A percentile compares a stretch with the other conserved stretches of the same genome.
These are phyloP conservation scores for Drosophila watanabei DNA, from an alignment of 1,140 invertebrate genomes.

Conservation along the genomic window DNA sequence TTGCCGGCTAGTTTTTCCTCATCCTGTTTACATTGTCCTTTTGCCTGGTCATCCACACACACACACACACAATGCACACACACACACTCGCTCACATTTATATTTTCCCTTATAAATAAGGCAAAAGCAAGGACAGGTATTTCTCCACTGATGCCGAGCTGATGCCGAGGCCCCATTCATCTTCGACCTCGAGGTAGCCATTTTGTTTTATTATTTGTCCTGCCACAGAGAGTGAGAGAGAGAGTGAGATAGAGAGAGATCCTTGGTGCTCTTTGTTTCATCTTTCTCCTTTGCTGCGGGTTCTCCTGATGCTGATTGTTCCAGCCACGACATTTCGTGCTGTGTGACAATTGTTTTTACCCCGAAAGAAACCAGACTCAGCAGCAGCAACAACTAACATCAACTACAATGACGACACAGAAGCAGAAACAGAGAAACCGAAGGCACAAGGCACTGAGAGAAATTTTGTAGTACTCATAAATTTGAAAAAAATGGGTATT, in stretches of 20 bases:
- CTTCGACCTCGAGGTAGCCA: constrained; percentile 74
- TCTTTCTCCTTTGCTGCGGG: constrained; percentile 42
- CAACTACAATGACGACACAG: constrained; percentile 34
- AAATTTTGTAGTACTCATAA: not conserved
- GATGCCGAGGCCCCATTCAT: constrained; percentile 42
- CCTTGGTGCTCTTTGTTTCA: constrained; percentile 28
- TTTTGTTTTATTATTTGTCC: constrained; percentile 63
- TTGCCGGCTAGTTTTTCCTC: not conserved
- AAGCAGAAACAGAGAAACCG: constrained; percentile 35
- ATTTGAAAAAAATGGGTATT: not conserved
- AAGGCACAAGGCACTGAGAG: not conserved
- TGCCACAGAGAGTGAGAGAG: not conserved
- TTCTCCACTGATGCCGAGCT: constrained; percentile 24
- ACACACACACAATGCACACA: constrained; percentile 2
- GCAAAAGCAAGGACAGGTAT: constrained; percentile 6
- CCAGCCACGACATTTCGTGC: constrained; percentile 68
- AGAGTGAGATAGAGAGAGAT: not conserved
- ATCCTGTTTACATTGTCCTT: constrained; percentile 21
- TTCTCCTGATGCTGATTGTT: constrained; percentile 65
- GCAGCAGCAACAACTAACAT: constrained; percentile 35
- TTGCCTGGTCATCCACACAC: constrained; percentile 15
- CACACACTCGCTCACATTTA: not conserved
- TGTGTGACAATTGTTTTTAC: constrained; percentile 72
- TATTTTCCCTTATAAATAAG: constrained; percentile 4
- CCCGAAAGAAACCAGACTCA: constrained; percentile 34